Evolutionary conservation across 1,140 invertebrate genomes (phyloP), one percentile per base, ranked within the genome.

Genomic region (Drosophila yakuba): DNA sequence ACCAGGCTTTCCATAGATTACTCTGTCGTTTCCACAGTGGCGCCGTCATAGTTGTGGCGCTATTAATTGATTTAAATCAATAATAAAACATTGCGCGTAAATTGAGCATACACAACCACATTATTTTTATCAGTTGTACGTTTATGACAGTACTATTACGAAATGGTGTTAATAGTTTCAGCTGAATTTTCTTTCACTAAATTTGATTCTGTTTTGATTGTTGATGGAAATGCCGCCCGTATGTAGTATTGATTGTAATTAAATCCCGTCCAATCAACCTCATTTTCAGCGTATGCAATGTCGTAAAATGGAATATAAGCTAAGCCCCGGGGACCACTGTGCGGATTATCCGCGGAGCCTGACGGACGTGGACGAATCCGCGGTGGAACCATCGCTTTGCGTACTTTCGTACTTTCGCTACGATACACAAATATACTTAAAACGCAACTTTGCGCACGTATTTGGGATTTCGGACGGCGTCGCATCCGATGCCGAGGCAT

Each of bases 361-460:
- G 36, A 7, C 39, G 44, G 74, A 68, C 64, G 17, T 52, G 55
- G 35, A 57, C 38, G 32, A 28, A 68, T 68, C 60, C 74, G 62
- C 47, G 41, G 14, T 47, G 50, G 15, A 69, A 43, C 35, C 67
- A 43, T 11, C 43, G 64, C 44, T 32, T n/a, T 36, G 64, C 64
- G 66, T 48, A 79, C 71, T 74, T 78, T 78, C 64, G 66, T 48
- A 79, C 71, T 74, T 78, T 78, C 58, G 78, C 78, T 58, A 51
- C 44, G 45, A 41, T 73, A 58, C 73, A 61, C 62, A 71, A 81
- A 85, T 77, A 67, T 68, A 84, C 78, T 59, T 60, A 84, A 51
- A 85, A 80, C 64, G 77, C 55, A 54, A 75, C 80, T 77, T 68
- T 85, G 61, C 63, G 75, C 83, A 88, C 83, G 83, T 88, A 80